Percentiles rank a stretch among this genome's conserved stretches.
Conservation (phyloP, 2,797 vertebrate genomes). For the Erpetoichthys calabaricus region DNA sequence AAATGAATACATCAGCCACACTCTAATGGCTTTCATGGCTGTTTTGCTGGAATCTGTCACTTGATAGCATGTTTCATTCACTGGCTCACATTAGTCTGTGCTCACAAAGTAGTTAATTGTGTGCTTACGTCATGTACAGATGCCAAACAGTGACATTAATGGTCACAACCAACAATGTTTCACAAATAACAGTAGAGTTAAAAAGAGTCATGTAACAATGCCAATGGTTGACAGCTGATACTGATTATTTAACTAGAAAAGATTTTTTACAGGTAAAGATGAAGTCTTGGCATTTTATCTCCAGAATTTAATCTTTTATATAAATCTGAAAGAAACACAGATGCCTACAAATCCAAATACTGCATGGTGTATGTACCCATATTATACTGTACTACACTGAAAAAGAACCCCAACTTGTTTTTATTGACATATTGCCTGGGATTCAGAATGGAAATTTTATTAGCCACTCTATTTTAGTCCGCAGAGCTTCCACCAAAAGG, state of each 20-base stretch:
- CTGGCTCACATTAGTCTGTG: background rate
- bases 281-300: too few relatives aligned
- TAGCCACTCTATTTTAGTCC: too few relatives aligned
- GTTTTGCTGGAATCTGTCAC: background rate
- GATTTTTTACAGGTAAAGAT: too few relatives aligned
- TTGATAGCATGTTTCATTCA: background rate
- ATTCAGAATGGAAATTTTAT: too few relatives aligned
- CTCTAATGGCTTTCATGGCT: conserved; percentile 1
- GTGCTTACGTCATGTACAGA: background rate
- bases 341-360: too few relatives aligned
- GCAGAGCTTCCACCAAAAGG: too few relatives aligned
- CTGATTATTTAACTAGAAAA: background rate
- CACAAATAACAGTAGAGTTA: background rate
- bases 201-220: background rate
- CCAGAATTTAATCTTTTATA: too few relatives aligned
- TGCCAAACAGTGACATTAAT: background rate
- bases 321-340: too few relatives aligned
- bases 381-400: too few relatives aligned
- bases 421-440: too few relatives aligned
- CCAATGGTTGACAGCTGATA: background rate
- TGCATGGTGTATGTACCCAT: too few relatives aligned
- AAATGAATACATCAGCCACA: conserved; percentile 1
- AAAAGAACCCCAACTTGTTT: too few relatives aligned
- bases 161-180: background rate
- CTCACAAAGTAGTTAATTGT: background rate